Evolutionary conservation across 2,113 vertebrate species (phyloP).

Genomic region (Sclerurus mexicanus): DNA sequence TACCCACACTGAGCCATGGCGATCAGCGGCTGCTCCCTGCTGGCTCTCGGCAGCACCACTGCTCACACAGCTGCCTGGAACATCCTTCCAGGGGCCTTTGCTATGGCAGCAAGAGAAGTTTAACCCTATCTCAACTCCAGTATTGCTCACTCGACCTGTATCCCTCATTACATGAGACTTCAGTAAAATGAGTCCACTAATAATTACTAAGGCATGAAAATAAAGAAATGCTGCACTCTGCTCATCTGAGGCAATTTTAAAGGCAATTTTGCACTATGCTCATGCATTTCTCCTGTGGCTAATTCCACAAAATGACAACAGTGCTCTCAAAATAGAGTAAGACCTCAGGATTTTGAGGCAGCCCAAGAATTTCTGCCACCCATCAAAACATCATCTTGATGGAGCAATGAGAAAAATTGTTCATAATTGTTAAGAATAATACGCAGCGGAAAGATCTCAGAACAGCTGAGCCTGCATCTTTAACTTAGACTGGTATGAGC

Average conservation of each 20-base stretch:
- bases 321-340: not conserved
- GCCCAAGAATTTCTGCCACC: not conserved
- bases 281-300: not conserved
- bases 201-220: not conserved
- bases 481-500: not conserved
- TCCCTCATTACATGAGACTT: not conserved
- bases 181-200: not conserved
- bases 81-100: fast-evolving
- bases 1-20: not conserved
- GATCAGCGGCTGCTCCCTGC: constrained; percentile 40
- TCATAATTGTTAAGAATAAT: not conserved
- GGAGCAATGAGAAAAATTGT: not conserved
- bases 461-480: not conserved
- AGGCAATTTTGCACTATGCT: not conserved
- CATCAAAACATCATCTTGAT: not conserved
- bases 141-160: not conserved
- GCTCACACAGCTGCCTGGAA: not conserved
- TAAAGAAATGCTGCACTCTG: not conserved
- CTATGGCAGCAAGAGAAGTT: not conserved
- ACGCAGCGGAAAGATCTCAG: not conserved
- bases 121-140: not conserved
- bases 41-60: not conserved
- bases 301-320: not conserved
- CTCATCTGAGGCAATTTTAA: not conserved
- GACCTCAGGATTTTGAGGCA: not conserved